Evolutionary conservation across 2,888 invertebrate genomes (phyloP).

Genomic region (Amorpha juglandis): DNA sequence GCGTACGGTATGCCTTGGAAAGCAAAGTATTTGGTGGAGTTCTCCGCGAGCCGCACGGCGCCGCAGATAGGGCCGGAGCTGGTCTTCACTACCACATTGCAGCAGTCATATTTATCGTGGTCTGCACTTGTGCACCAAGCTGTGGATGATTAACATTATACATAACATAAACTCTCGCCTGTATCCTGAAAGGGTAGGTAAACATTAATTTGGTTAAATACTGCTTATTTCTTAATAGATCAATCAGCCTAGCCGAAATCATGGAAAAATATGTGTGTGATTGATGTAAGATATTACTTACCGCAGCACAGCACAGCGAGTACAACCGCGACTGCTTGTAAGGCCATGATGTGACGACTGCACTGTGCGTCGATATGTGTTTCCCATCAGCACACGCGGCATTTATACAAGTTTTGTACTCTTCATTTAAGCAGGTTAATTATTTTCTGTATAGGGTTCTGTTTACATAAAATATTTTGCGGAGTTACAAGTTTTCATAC

Average conservation of each 20-base stretch:
- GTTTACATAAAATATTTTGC: too few relatives aligned
- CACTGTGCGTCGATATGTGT: background rate
- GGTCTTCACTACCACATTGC: slow-evolving; percentile 29
- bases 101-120: background rate
- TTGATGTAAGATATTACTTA: too few relatives aligned
- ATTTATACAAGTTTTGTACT: background rate
- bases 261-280: too few relatives aligned
- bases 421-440: too few relatives aligned
- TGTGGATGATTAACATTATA: background rate
- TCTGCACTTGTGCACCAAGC: background rate
- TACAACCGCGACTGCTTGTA: background rate
- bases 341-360: background rate
- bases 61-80: slow-evolving; percentile 40
- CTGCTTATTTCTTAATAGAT: too few relatives aligned
- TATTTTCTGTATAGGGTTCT: too few relatives aligned
- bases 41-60: slow-evolving; percentile 32
- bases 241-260: too few relatives aligned
- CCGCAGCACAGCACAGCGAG: background rate
- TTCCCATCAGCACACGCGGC: background rate
- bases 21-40: slow-evolving; percentile 37
- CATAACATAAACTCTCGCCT: too few relatives aligned
- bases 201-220: too few relatives aligned
- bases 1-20: slow-evolving; percentile 44
- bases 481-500: too few relatives aligned
- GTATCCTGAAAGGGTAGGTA: too few relatives aligned